Conservation (phyloP, 2,888 invertebrate genomes). For the Conus canariensis region DNA sequence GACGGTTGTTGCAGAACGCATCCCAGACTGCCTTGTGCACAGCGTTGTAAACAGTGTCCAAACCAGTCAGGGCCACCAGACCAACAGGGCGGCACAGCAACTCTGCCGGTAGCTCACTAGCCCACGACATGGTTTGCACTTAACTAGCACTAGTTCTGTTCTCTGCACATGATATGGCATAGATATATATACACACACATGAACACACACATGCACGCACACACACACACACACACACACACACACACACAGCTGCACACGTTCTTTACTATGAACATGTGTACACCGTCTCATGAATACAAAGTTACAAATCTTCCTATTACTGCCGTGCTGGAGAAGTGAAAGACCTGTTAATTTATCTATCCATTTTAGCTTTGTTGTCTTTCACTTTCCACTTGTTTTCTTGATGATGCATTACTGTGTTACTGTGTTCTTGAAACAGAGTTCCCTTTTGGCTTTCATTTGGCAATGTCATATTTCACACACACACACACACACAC, state of each 20-base stretch:
- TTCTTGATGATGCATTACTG: no score
- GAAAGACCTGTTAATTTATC: not conserved
- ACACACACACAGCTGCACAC: not conserved
- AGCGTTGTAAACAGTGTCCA: slow-evolving; percentile 91
- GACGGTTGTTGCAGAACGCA: slow-evolving; percentile 90
- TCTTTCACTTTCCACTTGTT: no score
- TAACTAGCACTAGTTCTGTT: not conserved
- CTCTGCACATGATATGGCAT: not conserved
- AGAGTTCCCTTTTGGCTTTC: no score
- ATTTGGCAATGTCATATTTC: no score
- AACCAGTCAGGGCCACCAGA: slow-evolving; percentile 91
- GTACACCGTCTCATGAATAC: not conserved
- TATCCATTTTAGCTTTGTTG: not conserved
- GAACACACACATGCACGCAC: not conserved
- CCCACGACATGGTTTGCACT: slow-evolving; percentile 75
- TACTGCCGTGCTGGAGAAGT: not conserved
- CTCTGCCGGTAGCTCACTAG: slow-evolving; percentile 87
- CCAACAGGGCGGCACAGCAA: slow-evolving; percentile 91
- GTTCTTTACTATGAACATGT: no score
- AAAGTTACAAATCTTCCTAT: not conserved
- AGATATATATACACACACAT: not conserved
- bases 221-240: not conserved
- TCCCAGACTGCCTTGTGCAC: slow-evolving; percentile 96
- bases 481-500: no score
- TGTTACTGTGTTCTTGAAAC: no score